Percentiles rank a stretch among this genome's conserved stretches.
Evolutionary conservation across 2,888 invertebrate genomes (phyloP).

Genomic region (Sinodicranocentrus sp.): DNA sequence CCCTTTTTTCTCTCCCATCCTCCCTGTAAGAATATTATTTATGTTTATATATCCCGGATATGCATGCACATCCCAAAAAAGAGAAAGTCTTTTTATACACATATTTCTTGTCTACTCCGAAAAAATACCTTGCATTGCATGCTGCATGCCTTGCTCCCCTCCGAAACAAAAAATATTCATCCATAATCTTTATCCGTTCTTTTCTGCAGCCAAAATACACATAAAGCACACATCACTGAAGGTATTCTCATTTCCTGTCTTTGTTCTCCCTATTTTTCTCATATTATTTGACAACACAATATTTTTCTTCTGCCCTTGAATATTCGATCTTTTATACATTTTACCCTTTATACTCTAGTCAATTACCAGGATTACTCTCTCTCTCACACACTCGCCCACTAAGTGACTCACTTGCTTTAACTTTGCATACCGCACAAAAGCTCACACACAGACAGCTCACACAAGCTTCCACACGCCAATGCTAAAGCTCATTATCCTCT

Average conservation of each 20-base stretch:
- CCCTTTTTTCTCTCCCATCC: constrained; percentile 1
- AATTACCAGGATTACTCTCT: constrained; percentile 47
- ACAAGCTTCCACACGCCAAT: too few species aligned
- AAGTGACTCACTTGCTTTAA: neutral
- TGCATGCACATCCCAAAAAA: constrained; percentile 27
- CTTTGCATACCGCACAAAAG: neutral
- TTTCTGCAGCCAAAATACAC: neutral
- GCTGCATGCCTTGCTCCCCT: too few species aligned
- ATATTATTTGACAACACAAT: neutral
- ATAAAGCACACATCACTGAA: neutral
- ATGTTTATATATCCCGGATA: constrained; percentile 46
- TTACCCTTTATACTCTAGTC: constrained; percentile 41
- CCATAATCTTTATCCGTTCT: neutral
- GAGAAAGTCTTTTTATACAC: neutral
- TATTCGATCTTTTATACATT: too few species aligned
- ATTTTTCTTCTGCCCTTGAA: constrained; percentile 1
- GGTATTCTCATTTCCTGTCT: constrained; percentile 55
- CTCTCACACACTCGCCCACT: neutral
- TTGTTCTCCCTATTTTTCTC: constrained; percentile 21
- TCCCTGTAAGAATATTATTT: constrained; percentile 46
- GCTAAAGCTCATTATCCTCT: too few species aligned
- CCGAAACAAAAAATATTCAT: neutral
- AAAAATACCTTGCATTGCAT: too few species aligned
- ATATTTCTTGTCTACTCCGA: neutral
- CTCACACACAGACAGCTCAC: too few species aligned